Percentiles rank a stretch among this genome's conserved stretches.
These are phyloP conservation scores for Neodontobutis hainanensis DNA, from an alignment of 2,113 vertebrate genomes.

Conservation along the genomic window DNA sequence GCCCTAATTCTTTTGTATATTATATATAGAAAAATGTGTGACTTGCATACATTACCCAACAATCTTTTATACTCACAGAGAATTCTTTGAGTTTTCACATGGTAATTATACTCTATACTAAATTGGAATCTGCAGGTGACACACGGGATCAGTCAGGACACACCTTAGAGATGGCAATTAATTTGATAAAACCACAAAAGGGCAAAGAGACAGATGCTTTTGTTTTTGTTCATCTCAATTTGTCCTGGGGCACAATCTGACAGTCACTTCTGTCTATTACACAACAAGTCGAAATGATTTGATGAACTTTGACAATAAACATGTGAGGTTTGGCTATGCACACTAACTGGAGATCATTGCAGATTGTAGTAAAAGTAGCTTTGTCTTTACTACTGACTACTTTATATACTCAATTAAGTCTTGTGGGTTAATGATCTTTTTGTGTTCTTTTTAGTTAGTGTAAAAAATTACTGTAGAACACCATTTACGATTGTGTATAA, in stretches of 20 bases:
- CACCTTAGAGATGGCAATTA: constrained; percentile 30
- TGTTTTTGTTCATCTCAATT: constrained; percentile 31
- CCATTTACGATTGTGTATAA: too few species aligned
- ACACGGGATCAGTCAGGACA: constrained; percentile 47
- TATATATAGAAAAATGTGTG: too few species aligned
- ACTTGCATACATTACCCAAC: not conserved
- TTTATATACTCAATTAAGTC: not conserved
- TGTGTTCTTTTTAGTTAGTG: too few species aligned
- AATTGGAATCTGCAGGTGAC: constrained; percentile 53
- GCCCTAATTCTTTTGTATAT: too few species aligned
- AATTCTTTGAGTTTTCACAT: not conserved
- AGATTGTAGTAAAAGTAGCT: not conserved
- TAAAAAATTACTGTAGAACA: too few species aligned
- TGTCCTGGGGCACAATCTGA: constrained; percentile 18
- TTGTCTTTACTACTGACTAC: not conserved
- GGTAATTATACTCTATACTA: constrained; percentile 8
- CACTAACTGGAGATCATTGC: not conserved
- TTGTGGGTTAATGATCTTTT: not conserved
- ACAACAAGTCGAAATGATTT: constrained; percentile 17
- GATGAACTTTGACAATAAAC: constrained; percentile 12
- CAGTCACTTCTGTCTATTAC: constrained; percentile 24
- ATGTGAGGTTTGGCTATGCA: constrained; percentile 11
- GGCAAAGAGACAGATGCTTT: constrained; percentile 37
- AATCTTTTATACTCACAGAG: not conserved
- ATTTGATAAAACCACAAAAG: constrained; percentile 30